Evolutionary conservation across 2,113 vertebrate species (phyloP).

Genomic region (Lipotes vexillifer): DNA sequence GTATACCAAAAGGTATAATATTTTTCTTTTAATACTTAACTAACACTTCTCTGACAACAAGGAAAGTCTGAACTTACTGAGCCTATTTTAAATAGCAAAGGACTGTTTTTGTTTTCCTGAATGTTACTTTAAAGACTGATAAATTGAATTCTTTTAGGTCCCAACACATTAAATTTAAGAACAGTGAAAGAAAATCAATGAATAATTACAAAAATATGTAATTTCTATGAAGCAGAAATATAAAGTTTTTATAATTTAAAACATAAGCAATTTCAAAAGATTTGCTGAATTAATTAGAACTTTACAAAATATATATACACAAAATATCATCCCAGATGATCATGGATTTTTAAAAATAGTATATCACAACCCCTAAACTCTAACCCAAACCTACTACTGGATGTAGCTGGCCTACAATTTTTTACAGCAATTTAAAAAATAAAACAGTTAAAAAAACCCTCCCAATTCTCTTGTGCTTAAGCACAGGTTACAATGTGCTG

Average conservation of each 20-base stretch:
- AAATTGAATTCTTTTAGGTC: conserved; percentile 49
- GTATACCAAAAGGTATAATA: conserved; percentile 20
- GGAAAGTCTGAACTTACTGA: neutral
- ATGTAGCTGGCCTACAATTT: conserved; percentile 76
- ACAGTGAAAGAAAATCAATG: conserved; percentile 55
- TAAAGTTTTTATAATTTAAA: conserved; percentile 82
- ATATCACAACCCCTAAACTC: conserved; percentile 74
- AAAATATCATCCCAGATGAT: conserved; percentile 79
- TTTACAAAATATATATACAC: conserved; percentile 91
- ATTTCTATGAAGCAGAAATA: conserved; percentile 73
- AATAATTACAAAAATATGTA: conserved; percentile 45
- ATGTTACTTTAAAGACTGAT: conserved; percentile 39
- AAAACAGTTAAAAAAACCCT: conserved; percentile 39
- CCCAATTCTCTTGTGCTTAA: conserved; percentile 66
- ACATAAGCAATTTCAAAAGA: conserved; percentile 79
- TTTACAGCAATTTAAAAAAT: conserved; percentile 76
- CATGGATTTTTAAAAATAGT: conserved; percentile 74
- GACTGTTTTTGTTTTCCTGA: neutral
- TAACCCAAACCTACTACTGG: conserved; percentile 65
- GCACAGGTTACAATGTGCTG: conserved; percentile 83
- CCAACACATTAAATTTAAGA: conserved; percentile 54
- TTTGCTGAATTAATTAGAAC: conserved; percentile 71
- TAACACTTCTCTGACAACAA: conserved; percentile 23
- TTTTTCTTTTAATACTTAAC: conserved; percentile 36
- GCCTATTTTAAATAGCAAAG: conserved; percentile 46